Evolutionary conservation across 2,113 vertebrate genomes (phyloP).

Genomic region (Motacilla alba): DNA sequence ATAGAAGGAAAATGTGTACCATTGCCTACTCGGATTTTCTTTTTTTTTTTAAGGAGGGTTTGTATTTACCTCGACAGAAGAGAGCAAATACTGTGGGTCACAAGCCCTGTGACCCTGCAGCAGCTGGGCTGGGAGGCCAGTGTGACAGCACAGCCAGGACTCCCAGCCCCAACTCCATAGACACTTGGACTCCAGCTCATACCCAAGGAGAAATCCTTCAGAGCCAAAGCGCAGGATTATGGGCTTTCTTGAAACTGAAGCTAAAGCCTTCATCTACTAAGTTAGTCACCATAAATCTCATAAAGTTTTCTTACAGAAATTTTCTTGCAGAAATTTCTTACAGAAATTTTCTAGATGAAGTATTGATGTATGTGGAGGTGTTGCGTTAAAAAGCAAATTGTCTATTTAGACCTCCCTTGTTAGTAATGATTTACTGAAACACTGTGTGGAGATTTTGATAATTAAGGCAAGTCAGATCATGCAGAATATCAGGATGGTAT

Average conservation of each 20-base stretch:
- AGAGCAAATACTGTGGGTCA: rapidly evolving
- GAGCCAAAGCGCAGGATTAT: rapidly evolving
- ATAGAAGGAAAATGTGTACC: not conserved
- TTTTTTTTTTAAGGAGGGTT: rapidly evolving
- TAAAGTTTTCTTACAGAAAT: not conserved
- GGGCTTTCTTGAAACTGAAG: not conserved
- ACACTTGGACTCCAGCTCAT: not conserved
- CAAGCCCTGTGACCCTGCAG: not conserved
- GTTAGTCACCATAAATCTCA: not conserved
- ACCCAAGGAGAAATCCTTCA: not conserved
- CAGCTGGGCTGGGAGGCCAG: not conserved
- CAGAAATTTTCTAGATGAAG: not conserved
- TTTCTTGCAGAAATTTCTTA: not conserved
- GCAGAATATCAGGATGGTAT: not conserved
- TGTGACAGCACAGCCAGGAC: not conserved
- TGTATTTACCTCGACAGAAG: not conserved
- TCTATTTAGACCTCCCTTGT: not conserved
- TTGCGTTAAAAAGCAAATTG: not conserved
- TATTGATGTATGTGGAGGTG: not conserved
- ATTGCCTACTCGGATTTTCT: rapidly evolving
- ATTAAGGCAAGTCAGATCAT: not conserved
- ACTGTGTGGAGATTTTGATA: not conserved
- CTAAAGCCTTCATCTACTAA: not conserved
- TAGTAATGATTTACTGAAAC: not conserved
- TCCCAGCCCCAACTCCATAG: not conserved